These are phyloP conservation scores for Vanessa atalanta DNA, from an alignment of 1,140 invertebrate species.

Conservation along the genomic window DNA sequence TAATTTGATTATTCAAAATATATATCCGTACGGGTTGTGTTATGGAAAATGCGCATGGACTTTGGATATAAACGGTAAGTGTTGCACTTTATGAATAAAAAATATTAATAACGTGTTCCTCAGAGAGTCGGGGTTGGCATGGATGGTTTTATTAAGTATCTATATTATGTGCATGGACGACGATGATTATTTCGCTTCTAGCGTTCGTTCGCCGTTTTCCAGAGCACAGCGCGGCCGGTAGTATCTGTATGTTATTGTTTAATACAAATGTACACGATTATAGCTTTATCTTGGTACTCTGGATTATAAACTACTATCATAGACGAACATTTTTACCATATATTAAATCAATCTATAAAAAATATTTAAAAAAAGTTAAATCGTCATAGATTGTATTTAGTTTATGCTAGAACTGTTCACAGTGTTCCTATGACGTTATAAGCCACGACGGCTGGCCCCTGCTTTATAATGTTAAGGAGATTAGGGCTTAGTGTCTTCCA, in stretches of 20 bases:
- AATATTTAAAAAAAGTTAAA: not conserved
- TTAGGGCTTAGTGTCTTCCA: slow-evolving; percentile 32
- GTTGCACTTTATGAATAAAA: slow-evolving; percentile 46
- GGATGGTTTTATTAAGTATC: slow-evolving; percentile 23
- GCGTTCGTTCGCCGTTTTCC: slow-evolving; percentile 55
- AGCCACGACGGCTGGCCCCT: slow-evolving; percentile 17
- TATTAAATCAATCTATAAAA: not conserved
- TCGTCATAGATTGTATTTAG: not conserved
- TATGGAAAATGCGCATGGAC: slow-evolving; percentile 72
- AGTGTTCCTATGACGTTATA: slow-evolving; percentile 13
- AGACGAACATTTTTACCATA: not conserved
- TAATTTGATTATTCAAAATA: slow-evolving; percentile 54
- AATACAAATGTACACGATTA: slow-evolving; percentile 46
- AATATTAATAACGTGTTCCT: slow-evolving; percentile 22
- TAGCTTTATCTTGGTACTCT: slow-evolving; percentile 39
- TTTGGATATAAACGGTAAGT: slow-evolving; percentile 57
- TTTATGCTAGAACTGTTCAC: not conserved
- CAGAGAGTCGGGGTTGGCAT: slow-evolving; percentile 34
- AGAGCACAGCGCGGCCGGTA: slow-evolving; percentile 63
- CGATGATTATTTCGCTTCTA: slow-evolving; percentile 13
- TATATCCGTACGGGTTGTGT: slow-evolving; percentile 67
- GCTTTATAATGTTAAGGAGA: slow-evolving; percentile 33
- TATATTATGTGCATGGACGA: slow-evolving; percentile 32
- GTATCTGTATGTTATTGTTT: slow-evolving; percentile 46
- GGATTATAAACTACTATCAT: slow-evolving; percentile 20